A percentile compares a stretch with the other conserved stretches of the same genome.
phyloP scores from a whole-genome alignment of 2,888 invertebrate species.

The Thymelicus lineola region DNA sequence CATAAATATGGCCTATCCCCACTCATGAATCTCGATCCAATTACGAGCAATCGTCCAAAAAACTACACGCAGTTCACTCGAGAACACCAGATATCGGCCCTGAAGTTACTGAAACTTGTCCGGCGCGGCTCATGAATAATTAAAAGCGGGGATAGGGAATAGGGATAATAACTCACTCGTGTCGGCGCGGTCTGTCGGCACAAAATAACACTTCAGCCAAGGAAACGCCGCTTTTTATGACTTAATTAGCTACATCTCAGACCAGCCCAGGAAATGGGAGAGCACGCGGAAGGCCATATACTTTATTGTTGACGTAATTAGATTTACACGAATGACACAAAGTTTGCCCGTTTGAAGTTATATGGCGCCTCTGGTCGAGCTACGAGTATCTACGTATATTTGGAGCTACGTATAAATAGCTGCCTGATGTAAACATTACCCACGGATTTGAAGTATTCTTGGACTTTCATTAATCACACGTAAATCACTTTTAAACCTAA shows the following conservation, averaged over 20 bases:
- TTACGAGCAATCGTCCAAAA: slow-evolving; percentile 49
- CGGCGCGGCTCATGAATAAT: slow-evolving; percentile 75
- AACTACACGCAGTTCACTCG: slow-evolving; percentile 59
- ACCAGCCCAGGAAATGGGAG: slow-evolving; percentile 46
- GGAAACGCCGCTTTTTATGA: slow-evolving; percentile 71
- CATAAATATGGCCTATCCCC: slow-evolving; percentile 18
- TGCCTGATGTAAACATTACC: slow-evolving; percentile 10
- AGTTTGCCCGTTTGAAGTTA: slow-evolving; percentile 43
- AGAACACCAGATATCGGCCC: slow-evolving; percentile 69
- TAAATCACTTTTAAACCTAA: not conserved
- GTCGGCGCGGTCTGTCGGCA: slow-evolving; percentile 54
- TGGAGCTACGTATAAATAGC: slow-evolving; percentile 13
- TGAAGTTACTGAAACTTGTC: slow-evolving; percentile 68
- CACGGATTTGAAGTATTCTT: slow-evolving; percentile 5
- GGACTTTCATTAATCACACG: not conserved
- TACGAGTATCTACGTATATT: not conserved
- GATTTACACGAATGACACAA: slow-evolving; percentile 54
- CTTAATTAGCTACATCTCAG: slow-evolving; percentile 76
- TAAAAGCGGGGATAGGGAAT: slow-evolving; percentile 64
- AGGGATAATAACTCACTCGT: slow-evolving; percentile 70
- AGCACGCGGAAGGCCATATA: slow-evolving; percentile 56
- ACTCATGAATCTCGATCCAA: slow-evolving; percentile 25
- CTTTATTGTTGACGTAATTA: slow-evolving; percentile 62
- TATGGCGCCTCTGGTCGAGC: slow-evolving; percentile 23
- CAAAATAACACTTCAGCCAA: slow-evolving; percentile 67